Evolutionary conservation across 2,888 invertebrate genomes (phyloP).

Genomic region (Sesia apiformis): DNA sequence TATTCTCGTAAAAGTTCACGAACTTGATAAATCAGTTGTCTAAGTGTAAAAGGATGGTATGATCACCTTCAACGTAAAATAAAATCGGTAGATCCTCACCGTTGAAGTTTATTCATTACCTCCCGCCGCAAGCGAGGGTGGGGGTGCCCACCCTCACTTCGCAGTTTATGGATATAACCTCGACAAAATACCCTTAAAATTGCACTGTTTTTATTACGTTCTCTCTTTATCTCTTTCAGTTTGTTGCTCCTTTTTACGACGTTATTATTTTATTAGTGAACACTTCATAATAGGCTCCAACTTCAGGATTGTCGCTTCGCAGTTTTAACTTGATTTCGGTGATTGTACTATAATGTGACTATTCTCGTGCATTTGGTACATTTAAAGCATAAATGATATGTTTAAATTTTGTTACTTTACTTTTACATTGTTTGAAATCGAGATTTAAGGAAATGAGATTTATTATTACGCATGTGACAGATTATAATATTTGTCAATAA

Average conservation of each 20-base stretch:
- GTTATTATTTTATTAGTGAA: conserved; percentile 67
- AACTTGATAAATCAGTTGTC: conserved; percentile 24
- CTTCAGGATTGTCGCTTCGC: conserved; percentile 1
- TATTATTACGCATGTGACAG: too few species aligned
- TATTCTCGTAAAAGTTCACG: too few species aligned
- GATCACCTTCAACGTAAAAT: conserved; percentile 50
- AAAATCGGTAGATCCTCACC: conserved; percentile 58
- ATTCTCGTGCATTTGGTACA: too few species aligned
- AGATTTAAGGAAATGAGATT: too few species aligned
- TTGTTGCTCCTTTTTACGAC: conserved; percentile 64
- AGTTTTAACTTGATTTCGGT: background rate
- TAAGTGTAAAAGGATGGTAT: conserved; percentile 23
- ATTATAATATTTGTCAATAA: too few species aligned
- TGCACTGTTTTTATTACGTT: conserved; percentile 74
- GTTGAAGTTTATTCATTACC: conserved; percentile 73
- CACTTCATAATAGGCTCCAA: conserved; percentile 9
- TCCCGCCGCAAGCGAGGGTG: conserved; percentile 38
- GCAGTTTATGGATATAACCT: conserved; percentile 73
- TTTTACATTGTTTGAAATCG: too few species aligned
- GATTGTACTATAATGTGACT: too few species aligned
- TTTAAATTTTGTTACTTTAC: too few species aligned
- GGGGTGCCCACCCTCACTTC: conserved; percentile 34
- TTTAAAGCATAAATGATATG: too few species aligned
- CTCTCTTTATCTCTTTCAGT: conserved; percentile 71
- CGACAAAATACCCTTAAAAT: conserved; percentile 75